phyloP scores from a whole-genome alignment of 1,140 invertebrate species.

The Cylas formicarius region DNA sequence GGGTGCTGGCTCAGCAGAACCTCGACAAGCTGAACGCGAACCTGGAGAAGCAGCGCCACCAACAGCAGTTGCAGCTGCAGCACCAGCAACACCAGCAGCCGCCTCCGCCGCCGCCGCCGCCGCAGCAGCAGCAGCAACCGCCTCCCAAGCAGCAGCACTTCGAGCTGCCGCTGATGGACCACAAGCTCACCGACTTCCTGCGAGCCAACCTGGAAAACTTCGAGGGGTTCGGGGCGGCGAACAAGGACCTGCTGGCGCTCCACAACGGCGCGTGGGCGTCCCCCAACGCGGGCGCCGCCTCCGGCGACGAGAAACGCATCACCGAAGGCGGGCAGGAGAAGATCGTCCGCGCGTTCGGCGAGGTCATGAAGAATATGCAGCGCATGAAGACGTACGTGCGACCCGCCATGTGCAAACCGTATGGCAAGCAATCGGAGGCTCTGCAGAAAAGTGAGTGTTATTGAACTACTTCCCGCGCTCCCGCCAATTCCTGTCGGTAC shows the following conservation, averaged over 20 bases:
- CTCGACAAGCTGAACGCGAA: constrained; percentile 50
- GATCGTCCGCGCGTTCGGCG: constrained; percentile 71
- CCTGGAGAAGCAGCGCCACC: constrained; percentile 49
- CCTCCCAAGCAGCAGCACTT: constrained; percentile 45
- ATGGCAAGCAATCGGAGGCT: constrained; percentile 79
- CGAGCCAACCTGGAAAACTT: constrained; percentile 63
- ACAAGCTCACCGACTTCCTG: constrained; percentile 53
- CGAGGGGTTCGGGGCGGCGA: constrained; percentile 52
- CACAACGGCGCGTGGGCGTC: constrained; percentile 59
- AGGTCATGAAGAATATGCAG: constrained; percentile 78
- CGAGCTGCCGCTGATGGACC: constrained; percentile 45
- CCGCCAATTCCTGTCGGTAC: too few species aligned
- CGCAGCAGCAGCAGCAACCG: constrained; percentile 35
- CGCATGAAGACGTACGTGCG: constrained; percentile 77
- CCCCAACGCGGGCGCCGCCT: constrained; percentile 22
- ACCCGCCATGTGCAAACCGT: constrained; percentile 80
- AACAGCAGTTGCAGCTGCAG: constrained; percentile 34
- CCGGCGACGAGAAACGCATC: constrained; percentile 31
- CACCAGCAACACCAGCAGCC: constrained; percentile 32
- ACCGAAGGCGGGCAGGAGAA: constrained; percentile 63
- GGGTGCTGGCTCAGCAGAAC: constrained; percentile 50
- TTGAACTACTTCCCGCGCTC: too few species aligned
- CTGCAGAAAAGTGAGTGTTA: constrained; percentile 70
- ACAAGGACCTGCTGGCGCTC: constrained; percentile 60
- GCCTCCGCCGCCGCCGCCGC: constrained; percentile 18